Evolutionary conservation across 1,140 invertebrate species (phyloP), one percentile per base, ranked within the genome.

Genomic region (Heterodera carotae): DNA sequence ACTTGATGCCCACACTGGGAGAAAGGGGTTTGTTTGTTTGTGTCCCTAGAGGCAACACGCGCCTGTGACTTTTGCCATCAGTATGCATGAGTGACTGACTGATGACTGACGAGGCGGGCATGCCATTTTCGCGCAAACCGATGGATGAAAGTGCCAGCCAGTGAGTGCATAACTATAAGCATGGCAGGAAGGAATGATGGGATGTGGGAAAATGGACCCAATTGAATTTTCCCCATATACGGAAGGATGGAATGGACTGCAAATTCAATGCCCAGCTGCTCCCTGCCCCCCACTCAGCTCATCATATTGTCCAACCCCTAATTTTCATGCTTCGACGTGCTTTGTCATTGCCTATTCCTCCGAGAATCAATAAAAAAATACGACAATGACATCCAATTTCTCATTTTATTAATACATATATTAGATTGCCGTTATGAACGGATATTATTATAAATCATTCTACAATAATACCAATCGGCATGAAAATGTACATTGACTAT

Each of bases 271-370:
- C 48, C 15, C 15, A 56, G 15, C 22, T 18, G 18, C 48, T 22
- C 1, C 48, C 48, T 4, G 12, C 48, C 48, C 18, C 48, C 15
- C 18, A 12, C 48, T 12, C 48, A 12, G 22, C 18, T 22, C 48
- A 22, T 56, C 48, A 22, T 4, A 10, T 66, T 31, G 29, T 66
- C 62, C 33, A 66, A 66, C 62, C 27, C 48, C 33, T 31, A 66
- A 66, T 29, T 29, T 66, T 66, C 33, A 66, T 34, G 62, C 62
- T 66, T 34, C 62, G 25, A 12, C 22, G 62, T 34, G 62, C 31
- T 66, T 66, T 6, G 3, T 25, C 27, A 12, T 29, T 29, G 6
- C n/a, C 27, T 10, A 29, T 29, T 6, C 62, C 22, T 33, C 62
- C 8, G 25, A 66, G 25, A 31, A 66, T 66, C 62, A 22, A 66